phyloP scores from a whole-genome alignment of 2,888 invertebrate species.

The Monoplex corrugatus region DNA sequence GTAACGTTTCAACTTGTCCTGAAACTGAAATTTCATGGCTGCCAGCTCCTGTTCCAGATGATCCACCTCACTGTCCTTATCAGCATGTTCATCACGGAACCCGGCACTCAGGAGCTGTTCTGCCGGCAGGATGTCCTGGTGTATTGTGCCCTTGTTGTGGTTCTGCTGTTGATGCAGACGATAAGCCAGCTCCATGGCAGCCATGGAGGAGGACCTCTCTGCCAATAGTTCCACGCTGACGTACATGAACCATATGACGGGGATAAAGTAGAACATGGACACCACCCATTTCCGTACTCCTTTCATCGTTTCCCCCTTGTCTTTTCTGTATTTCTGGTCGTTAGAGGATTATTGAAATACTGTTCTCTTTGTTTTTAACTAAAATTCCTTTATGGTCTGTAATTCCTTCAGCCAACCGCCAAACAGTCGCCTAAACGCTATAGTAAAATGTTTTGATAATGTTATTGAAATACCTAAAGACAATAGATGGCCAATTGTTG shows the following conservation, averaged over 20 bases:
- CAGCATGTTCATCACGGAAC: neutral
- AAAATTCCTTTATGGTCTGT: neutral
- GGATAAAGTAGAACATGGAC: conserved; percentile 40
- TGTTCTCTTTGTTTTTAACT: neutral
- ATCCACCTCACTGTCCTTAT: no score
- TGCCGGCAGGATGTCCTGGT: neutral
- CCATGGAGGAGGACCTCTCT: conserved; percentile 24
- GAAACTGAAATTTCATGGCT: neutral
- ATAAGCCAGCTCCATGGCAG: conserved; percentile 36
- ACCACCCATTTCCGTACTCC: neutral
- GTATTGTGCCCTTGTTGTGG: neutral
- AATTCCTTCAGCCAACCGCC: no score
- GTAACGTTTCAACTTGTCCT: neutral
- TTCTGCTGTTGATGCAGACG: conserved; percentile 5
- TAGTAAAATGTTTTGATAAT: no score
- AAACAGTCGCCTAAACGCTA: no score
- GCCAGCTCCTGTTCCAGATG: neutral
- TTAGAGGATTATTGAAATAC: neutral
- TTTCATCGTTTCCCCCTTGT: neutral
- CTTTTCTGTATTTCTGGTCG: no score
- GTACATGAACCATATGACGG: conserved; percentile 43
- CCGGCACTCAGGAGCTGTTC: neutral
- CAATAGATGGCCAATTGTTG: no score
- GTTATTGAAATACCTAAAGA: no score
- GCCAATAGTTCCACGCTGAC: conserved; percentile 31